Percentiles rank a stretch among this genome's conserved stretches.
These are phyloP conservation scores for Elysia chlorotica DNA, from an alignment of 1,140 invertebrate genomes.

Conservation along the genomic window DNA sequence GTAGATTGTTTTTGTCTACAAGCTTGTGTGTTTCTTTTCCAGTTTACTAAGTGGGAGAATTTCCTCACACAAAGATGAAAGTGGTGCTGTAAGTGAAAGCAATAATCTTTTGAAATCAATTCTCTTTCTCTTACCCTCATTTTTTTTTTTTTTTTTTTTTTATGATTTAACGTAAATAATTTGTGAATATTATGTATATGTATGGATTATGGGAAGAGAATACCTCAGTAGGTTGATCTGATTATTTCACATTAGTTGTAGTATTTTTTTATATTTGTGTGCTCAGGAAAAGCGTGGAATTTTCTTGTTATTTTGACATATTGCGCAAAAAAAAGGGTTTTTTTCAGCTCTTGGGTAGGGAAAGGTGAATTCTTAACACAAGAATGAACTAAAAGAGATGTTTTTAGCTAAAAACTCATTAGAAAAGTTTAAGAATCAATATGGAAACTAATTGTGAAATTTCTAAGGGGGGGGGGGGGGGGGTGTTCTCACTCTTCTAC, in stretches of 20 bases:
- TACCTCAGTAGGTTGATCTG: background rate
- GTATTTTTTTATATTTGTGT: background rate
- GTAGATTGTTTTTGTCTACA: background rate
- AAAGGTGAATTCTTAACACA: too few relatives aligned
- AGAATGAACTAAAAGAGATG: too few relatives aligned
- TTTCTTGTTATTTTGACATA: too few relatives aligned
- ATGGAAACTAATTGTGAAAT: too few relatives aligned
- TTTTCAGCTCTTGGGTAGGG: too few relatives aligned
- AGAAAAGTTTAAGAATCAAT: too few relatives aligned
- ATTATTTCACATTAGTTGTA: background rate
- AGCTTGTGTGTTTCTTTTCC: conserved; percentile 75
- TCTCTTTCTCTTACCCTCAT: background rate
- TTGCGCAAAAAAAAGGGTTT: too few relatives aligned
- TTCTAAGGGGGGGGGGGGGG: too few relatives aligned
- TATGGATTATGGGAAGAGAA: background rate
- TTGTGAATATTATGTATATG: background rate
- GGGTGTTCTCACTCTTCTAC: too few relatives aligned
- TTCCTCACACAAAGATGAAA: conserved; percentile 87
- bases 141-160: conserved; percentile 26
- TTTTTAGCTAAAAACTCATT: too few relatives aligned
- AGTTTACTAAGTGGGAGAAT: conserved; percentile 88
- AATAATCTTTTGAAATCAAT: too few relatives aligned
- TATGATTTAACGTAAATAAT: conserved; percentile 68
- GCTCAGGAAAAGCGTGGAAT: too few relatives aligned
- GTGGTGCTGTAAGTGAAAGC: conserved; percentile 77